Percentiles rank a stretch among this genome's conserved stretches.
phyloP scores from a whole-genome alignment of 2,797 vertebrate genomes.

The Amblyopsis hoosieri region DNA sequence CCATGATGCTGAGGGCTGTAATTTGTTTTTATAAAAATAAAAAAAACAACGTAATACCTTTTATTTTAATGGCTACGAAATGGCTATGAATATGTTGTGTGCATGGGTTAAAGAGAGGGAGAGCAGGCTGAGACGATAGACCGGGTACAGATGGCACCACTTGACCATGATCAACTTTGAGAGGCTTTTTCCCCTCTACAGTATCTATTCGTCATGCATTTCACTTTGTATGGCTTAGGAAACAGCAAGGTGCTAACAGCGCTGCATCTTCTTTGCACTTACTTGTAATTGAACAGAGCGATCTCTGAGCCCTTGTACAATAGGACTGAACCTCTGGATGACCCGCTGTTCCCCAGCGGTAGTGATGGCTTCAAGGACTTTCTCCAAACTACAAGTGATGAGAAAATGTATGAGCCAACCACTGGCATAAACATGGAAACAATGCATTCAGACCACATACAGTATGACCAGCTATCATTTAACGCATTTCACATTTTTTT shows the following conservation, averaged over 20 bases:
- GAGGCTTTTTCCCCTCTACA: not conserved
- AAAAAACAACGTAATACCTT: no score
- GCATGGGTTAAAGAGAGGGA: no score
- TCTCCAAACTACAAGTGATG: slow-evolving; percentile 86
- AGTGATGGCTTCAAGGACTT: slow-evolving; percentile 95
- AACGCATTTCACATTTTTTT: no score
- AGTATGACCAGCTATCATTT: slow-evolving; percentile 1
- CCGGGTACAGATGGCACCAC: no score
- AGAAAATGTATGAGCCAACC: slow-evolving; percentile 49
- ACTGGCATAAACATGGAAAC: slow-evolving; percentile 17
- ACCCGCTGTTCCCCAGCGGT: slow-evolving; percentile 86
- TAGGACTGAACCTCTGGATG: slow-evolving; percentile 86
- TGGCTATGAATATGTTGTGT: no score
- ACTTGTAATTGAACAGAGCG: slow-evolving; percentile 93
- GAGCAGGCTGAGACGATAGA: no score
- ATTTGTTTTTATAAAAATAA: no score
- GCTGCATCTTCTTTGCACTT: slow-evolving; percentile 53
- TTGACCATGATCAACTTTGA: slow-evolving; percentile 7
- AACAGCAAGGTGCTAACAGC: slow-evolving; percentile 18
- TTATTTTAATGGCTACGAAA: no score
- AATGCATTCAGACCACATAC: slow-evolving; percentile 16
- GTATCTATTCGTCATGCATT: slow-evolving; percentile 11
- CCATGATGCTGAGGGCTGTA: no score
- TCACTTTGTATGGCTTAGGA: slow-evolving; percentile 19
- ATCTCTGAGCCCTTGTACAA: slow-evolving; percentile 91